Evolutionary conservation across 2,113 vertebrate species (phyloP).

Genomic region (Megaceryle torquata): DNA sequence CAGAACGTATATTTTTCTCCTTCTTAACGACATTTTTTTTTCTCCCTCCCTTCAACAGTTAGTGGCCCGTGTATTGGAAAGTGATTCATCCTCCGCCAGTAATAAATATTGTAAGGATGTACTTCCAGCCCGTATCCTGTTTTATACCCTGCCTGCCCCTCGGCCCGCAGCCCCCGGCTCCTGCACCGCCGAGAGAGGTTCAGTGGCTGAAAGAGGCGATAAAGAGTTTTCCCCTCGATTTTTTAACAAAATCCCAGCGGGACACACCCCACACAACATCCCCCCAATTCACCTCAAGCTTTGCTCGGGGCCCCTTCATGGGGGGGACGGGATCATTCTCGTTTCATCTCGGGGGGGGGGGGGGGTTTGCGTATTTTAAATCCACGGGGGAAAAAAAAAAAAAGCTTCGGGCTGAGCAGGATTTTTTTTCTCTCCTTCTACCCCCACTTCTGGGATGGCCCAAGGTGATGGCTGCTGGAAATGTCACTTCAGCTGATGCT

Average conservation of each 20-base stretch:
- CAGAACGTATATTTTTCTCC: conserved; percentile 25
- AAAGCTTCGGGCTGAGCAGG: not conserved
- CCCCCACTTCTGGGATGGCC: not conserved
- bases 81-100: conserved; percentile 58
- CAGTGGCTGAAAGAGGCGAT: not conserved
- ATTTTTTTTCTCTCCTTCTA: not conserved
- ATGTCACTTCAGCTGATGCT: not conserved
- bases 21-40: not conserved
- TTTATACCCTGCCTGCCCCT: not conserved
- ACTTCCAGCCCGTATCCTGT: conserved; percentile 51
- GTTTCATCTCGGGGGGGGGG: not conserved
- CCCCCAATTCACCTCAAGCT: accelerated
- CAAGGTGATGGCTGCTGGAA: not conserved
- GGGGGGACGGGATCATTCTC: not conserved
- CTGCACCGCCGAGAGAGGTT: not conserved
- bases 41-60: not conserved
- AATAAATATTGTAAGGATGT: conserved; percentile 53
- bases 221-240: accelerated
- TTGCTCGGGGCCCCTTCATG: not conserved
- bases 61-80: conserved; percentile 36
- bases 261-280: not conserved
- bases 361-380: not conserved
- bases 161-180: not conserved
- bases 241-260: not conserved
- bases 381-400: too few relatives aligned